A percentile compares a stretch with the other conserved stretches of the same genome.
Evolutionary conservation across 1,140 invertebrate species (phyloP).

Genomic region (Nylanderia fulva): DNA sequence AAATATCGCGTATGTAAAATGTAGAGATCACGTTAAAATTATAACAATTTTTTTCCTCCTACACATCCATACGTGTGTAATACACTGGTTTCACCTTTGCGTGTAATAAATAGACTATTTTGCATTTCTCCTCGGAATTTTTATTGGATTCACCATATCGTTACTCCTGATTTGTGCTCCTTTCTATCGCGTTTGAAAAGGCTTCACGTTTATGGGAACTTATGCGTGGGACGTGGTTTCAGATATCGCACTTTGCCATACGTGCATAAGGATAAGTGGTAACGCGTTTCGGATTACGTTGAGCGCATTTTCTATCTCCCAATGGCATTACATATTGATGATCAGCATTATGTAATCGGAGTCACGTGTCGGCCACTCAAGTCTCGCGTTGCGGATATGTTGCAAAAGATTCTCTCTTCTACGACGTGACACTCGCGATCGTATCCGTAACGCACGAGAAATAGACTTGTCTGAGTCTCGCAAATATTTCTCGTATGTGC

Average conservation of each 20-base stretch:
- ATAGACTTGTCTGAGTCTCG: background rate
- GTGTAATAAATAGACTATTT: background rate
- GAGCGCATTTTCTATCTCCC: conserved; percentile 4
- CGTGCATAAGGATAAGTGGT: conserved; percentile 5
- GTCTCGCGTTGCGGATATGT: background rate
- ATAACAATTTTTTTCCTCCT: background rate
- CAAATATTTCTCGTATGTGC: conserved; percentile 1
- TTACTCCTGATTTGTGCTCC: conserved; percentile 10
- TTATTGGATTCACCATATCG: background rate
- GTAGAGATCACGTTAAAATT: background rate
- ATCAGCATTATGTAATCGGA: conserved; percentile 40
- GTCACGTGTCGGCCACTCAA: conserved; percentile 34
- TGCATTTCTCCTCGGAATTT: background rate
- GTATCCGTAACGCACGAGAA: background rate
- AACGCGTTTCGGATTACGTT: conserved; percentile 6
- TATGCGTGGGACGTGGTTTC: conserved; percentile 1
- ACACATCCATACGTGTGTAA: no score
- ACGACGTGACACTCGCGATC: background rate
- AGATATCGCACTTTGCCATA: background rate
- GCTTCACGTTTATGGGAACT: conserved; percentile 31
- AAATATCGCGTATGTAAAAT: conserved; percentile 2
- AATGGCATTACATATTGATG: conserved; percentile 26
- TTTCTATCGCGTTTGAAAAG: conserved; percentile 4
- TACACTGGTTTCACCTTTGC: background rate
- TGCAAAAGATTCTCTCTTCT: conserved; percentile 15